Conservation (phyloP, 2,888 invertebrate species). For the Acanthosepion pharaonis region DNA sequence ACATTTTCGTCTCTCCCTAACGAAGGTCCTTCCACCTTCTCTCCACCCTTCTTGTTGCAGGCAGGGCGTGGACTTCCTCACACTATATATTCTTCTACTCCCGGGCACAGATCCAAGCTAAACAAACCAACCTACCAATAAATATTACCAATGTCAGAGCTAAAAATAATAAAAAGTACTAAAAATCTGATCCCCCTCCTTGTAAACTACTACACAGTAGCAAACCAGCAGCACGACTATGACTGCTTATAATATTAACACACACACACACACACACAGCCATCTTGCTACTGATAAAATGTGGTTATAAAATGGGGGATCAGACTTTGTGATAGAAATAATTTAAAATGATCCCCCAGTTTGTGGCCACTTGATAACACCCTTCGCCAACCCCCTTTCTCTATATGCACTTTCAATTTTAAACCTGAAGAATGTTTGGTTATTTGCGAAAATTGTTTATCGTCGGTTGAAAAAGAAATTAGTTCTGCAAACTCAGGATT, state of each 20-base stretch:
- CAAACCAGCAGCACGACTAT: neutral
- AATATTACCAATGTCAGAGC: conserved; percentile 10
- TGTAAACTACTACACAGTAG: too few species aligned
- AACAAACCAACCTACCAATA: conserved; percentile 33
- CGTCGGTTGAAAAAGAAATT: neutral
- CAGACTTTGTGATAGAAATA: neutral
- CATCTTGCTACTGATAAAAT: neutral
- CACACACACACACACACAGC: neutral
- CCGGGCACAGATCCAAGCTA: neutral
- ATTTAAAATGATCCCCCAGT: neutral
- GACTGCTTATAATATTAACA: neutral
- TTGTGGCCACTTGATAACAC: neutral
- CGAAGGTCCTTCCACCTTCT: neutral
- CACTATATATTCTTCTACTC: neutral
- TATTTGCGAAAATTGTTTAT: neutral
- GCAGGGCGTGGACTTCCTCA: conserved; percentile 25
- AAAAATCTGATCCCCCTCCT: neutral
- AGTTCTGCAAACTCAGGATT: neutral
- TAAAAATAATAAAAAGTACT: neutral
- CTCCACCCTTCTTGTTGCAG: neutral
- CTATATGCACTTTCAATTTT: neutral
- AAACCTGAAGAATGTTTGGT: neutral
- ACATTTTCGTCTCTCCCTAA: neutral
- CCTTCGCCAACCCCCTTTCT: neutral
- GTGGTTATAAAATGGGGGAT: conserved; percentile 9